Evolutionary conservation across 2,113 vertebrate genomes (phyloP), one percentile per base, ranked within the genome.

Genomic region (Phycodurus eques): DNA sequence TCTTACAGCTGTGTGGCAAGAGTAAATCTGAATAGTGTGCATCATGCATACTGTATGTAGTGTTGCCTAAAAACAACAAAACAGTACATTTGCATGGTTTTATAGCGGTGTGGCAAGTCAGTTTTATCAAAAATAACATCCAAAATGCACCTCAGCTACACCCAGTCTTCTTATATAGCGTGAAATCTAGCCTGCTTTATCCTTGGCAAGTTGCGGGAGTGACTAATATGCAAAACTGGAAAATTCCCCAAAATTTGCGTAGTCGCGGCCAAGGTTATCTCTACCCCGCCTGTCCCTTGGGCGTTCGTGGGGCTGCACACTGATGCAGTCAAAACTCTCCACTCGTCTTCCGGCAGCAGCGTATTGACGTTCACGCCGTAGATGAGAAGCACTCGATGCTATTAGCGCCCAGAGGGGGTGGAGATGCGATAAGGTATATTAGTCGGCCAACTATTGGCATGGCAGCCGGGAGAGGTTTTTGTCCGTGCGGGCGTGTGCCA

Each of bases 351-450:
- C 20, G 39, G 39, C 8, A n/a, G 61, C 22, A 22, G n/a, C 22
- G 22, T 31, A 43, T 47, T 15, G 43, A 47, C 64, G 31, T 43
- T 66, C 39, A 6, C 13, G 13, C 64, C 6, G 8, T 10, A 27
- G 13, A 47, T 31, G 15, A 66, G 44, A 47, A 31, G 64, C 64
- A 66, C 64, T 66, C n/a, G 12, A 66, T 17, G 64, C 64, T 46
- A 66, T 66, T 66, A 66, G 64, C 44, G 43, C 43, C 47, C 44
- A 47, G 61, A 63, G 61, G 17, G 39, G 39, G 39, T 4, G 22
- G 20, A 47, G 63, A 44, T 15, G 11, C 2, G 43, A 44, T 46
- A 13, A 27, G 63, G 63, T 42, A 66, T 44, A 66, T 66, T 66
- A 66, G 44, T 47, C 12, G 44, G 43, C 43, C n/a, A 66, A 31